Evolutionary conservation across 2,888 invertebrate species (phyloP).

Genomic region (Leptogaster cylindrica): DNA sequence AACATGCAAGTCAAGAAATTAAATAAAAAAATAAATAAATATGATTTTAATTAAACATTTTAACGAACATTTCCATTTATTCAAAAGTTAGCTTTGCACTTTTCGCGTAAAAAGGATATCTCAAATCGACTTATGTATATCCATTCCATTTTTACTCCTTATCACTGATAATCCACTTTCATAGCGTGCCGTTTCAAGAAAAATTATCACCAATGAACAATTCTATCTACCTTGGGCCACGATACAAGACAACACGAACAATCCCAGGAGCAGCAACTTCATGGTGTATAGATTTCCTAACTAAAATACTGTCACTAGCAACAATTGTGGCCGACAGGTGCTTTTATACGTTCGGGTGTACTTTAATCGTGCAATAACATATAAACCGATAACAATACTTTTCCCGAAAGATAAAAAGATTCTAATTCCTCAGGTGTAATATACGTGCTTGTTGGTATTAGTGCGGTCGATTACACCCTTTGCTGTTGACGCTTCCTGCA

Average conservation of each 20-base stretch:
- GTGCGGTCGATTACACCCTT: too few species aligned
- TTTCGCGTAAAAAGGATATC: too few species aligned
- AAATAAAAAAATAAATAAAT: too few species aligned
- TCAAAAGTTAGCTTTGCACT: too few species aligned
- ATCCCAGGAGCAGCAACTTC: background rate
- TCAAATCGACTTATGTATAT: too few species aligned
- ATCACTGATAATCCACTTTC: conserved; percentile 6
- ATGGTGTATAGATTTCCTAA: background rate
- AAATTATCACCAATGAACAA: background rate
- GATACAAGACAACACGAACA: background rate
- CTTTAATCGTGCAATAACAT: background rate
- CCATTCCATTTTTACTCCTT: background rate
- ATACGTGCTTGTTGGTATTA: too few species aligned
- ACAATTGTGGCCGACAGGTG: background rate
- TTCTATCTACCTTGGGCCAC: background rate
- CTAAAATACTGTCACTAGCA: background rate
- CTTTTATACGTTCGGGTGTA: conserved; percentile 11
- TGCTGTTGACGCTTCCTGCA: too few species aligned
- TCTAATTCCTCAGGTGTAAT: background rate
- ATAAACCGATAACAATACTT: background rate
- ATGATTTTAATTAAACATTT: too few species aligned
- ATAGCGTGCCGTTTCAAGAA: background rate
- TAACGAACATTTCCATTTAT: too few species aligned
- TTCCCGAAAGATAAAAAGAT: background rate
- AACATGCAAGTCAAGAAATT: too few species aligned